Conservation (phyloP, 1,140 invertebrate genomes). For the Ooceraea biroi region DNA sequence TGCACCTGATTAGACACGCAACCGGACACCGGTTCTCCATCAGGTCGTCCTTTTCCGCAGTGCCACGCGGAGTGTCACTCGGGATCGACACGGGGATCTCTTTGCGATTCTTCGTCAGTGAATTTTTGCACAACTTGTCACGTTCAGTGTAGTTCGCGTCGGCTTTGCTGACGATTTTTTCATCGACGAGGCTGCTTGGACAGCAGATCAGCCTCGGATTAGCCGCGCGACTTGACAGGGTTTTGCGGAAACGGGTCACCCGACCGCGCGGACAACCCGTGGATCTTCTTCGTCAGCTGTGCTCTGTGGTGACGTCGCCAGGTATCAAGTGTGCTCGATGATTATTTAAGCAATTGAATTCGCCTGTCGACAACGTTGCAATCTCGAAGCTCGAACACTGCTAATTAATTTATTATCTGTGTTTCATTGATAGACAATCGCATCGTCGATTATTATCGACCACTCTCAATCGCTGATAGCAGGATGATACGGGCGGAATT, state of each 20-base stretch:
- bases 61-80: neutral
- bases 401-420: too few species aligned
- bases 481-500: too few species aligned
- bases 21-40: too few species aligned
- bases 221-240: neutral
- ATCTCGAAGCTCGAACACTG: too few species aligned
- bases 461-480: too few species aligned
- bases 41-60: neutral
- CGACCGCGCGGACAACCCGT: neutral
- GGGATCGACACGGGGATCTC: neutral
- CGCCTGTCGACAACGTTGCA: too few species aligned
- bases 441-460: too few species aligned
- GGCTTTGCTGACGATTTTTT: neutral
- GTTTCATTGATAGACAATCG: too few species aligned
- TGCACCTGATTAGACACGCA: neutral
- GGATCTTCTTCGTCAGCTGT: neutral
- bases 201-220: slow-evolving; percentile 5
- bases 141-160: neutral
- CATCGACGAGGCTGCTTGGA: neutral
- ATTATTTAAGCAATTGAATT: too few species aligned
- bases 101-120: too few species aligned
- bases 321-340: too few species aligned
- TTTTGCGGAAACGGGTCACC: neutral
- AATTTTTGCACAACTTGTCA: slow-evolving; percentile 1
- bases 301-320: neutral